phyloP scores from a whole-genome alignment of 2,888 invertebrate genomes.

The Diplazon laetatorius region DNA sequence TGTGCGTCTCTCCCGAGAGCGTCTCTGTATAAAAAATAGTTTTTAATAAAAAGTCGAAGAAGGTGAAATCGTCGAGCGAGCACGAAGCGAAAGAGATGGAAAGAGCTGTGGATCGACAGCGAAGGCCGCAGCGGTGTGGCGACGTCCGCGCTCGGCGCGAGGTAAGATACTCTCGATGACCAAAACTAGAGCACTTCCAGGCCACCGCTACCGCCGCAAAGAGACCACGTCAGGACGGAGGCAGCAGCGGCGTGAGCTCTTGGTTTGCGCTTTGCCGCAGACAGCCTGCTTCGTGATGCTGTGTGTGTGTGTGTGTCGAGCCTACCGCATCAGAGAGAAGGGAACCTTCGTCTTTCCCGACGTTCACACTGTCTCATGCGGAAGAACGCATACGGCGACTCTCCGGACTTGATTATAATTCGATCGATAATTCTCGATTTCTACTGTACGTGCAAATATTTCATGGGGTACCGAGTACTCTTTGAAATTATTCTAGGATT shows the following conservation, averaged over 20 bases:
- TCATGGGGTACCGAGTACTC: too few relatives aligned
- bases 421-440: background rate
- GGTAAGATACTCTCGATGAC: conserved; percentile 64
- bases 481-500: background rate
- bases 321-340: conserved; percentile 68
- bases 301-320: conserved; percentile 52
- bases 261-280: conserved; percentile 26
- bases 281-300: conserved; percentile 45
- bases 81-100: conserved; percentile 57
- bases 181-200: conserved; percentile 67
- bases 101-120: conserved; percentile 51
- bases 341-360: conserved; percentile 68
- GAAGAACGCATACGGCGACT: conserved; percentile 25
- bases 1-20: conserved; percentile 23
- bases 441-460: too few relatives aligned
- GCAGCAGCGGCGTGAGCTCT: conserved; percentile 59
- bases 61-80: conserved; percentile 60
- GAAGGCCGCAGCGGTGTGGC: conserved; percentile 63
- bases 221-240: conserved; percentile 69
- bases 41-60: conserved; percentile 58
- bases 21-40: too few relatives aligned
- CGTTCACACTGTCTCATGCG: conserved; percentile 67
- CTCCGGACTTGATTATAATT: background rate
- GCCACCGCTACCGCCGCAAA: conserved; percentile 56
- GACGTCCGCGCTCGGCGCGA: conserved; percentile 50